These are phyloP conservation scores for Styela clava DNA, from an alignment of 23 tunicate genomes.

Conservation along the genomic window DNA sequence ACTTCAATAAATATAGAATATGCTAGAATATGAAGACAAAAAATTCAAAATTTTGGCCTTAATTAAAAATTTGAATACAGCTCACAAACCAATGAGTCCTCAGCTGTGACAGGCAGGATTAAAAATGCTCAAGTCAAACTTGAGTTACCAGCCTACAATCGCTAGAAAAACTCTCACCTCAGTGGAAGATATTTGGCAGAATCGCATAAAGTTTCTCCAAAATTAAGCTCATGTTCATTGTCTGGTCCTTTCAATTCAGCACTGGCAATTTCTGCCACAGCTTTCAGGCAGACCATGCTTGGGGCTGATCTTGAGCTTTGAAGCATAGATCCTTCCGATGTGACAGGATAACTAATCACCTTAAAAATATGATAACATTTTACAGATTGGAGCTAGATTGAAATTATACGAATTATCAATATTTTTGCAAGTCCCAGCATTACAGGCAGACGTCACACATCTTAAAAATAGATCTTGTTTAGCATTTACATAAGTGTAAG, in stretches of 20 bases:
- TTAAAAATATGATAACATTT: no score
- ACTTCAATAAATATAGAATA: no score
- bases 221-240: conserved; percentile 32
- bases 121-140: no score
- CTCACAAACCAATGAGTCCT: no score
- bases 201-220: conserved; percentile 58
- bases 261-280: conserved; percentile 34
- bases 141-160: neutral
- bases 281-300: conserved; percentile 21
- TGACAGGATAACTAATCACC: conserved; percentile 46
- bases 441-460: no score
- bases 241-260: conserved; percentile 32
- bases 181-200: conserved; percentile 50
- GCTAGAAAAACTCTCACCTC: conserved; percentile 17
- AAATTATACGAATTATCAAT: neutral
- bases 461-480: no score
- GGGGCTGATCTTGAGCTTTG: conserved; percentile 26
- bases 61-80: no score
- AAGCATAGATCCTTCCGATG: conserved; percentile 37
- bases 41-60: no score
- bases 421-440: no score
- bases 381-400: neutral
- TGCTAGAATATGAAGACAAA: no score
- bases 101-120: no score
- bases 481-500: no score